Conservation (phyloP, 2,113 vertebrate species). For the Ceratotherium simum region DNA sequence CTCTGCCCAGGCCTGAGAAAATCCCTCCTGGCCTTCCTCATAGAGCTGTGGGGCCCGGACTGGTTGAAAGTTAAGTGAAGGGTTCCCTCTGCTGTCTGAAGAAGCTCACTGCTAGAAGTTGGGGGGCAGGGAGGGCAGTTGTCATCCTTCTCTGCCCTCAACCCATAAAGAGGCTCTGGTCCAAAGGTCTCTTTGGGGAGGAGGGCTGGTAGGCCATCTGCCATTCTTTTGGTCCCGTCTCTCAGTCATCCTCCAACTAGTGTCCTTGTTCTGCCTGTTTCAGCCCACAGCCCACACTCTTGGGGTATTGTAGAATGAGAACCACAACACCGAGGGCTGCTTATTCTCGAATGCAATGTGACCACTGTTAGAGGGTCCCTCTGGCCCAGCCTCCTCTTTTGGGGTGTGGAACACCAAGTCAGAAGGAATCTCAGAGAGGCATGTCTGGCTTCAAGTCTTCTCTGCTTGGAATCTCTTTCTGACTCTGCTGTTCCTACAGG, state of each 20-base stretch:
- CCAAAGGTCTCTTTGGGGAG: not conserved
- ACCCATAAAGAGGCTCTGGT: not conserved
- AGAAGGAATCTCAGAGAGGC: not conserved
- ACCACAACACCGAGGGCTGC: not conserved
- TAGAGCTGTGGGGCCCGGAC: not conserved
- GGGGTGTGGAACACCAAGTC: not conserved
- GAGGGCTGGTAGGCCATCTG: not conserved
- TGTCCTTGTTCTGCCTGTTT: not conserved
- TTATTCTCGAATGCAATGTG: not conserved
- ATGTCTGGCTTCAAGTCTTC: not conserved
- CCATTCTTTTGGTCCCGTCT: not conserved
- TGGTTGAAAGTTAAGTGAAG: slow-evolving; percentile 21
- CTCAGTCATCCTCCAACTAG: not conserved
- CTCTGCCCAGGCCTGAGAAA: not conserved
- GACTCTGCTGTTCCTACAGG: not conserved
- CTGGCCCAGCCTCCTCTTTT: not conserved
- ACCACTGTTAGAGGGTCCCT: not conserved
- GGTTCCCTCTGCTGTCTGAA: slow-evolving; percentile 72
- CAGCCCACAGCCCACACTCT: not conserved
- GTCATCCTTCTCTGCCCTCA: not conserved
- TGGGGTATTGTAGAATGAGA: not conserved
- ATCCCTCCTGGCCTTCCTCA: not conserved
- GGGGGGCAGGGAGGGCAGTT: not conserved
- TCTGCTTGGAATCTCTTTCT: not conserved
- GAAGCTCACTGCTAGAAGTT: not conserved